phyloP scores from a whole-genome alignment of 1,140 invertebrate genomes.

The Thalassaphorura encarpata region DNA sequence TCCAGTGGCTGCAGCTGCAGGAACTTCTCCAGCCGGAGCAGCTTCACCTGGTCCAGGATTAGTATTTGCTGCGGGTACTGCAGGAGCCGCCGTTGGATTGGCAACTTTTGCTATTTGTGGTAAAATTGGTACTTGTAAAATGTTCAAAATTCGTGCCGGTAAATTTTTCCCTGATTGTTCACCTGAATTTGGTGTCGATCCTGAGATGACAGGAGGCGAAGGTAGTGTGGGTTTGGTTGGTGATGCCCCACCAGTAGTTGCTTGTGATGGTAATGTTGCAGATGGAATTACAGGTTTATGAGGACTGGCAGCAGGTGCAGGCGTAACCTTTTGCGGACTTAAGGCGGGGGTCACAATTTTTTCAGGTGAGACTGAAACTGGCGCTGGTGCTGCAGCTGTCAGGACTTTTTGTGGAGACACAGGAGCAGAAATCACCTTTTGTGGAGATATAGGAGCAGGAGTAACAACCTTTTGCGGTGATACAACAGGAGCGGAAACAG shows the following conservation, averaged over 20 bases:
- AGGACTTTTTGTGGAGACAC: neutral
- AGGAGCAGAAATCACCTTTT: neutral
- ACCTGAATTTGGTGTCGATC: neutral
- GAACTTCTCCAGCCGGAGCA: neutral
- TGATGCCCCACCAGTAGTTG: neutral
- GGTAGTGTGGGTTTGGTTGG: neutral
- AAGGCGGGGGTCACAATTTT: neutral
- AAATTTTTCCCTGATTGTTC: neutral
- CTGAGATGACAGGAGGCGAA: neutral
- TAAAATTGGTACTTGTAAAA: too few species aligned
- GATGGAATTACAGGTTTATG: neutral
- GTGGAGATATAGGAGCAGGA: neutral
- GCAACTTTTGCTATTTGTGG: too few species aligned
- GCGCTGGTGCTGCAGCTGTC: neutral
- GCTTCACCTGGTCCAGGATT: too few species aligned
- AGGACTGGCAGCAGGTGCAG: neutral
- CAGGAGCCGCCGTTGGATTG: constrained; percentile 23
- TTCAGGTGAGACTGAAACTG: too few species aligned
- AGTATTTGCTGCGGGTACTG: too few species aligned
- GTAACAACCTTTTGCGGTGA: neutral
- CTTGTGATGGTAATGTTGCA: neutral
- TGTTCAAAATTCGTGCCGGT: too few species aligned
- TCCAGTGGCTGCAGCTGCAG: constrained; percentile 25
- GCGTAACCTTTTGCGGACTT: neutral
- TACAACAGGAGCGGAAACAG: neutral